A percentile compares a stretch with the other conserved stretches of the same genome.
Evolutionary conservation across 2,113 vertebrate genomes (phyloP).

Genomic region (Cervus canadensis): DNA sequence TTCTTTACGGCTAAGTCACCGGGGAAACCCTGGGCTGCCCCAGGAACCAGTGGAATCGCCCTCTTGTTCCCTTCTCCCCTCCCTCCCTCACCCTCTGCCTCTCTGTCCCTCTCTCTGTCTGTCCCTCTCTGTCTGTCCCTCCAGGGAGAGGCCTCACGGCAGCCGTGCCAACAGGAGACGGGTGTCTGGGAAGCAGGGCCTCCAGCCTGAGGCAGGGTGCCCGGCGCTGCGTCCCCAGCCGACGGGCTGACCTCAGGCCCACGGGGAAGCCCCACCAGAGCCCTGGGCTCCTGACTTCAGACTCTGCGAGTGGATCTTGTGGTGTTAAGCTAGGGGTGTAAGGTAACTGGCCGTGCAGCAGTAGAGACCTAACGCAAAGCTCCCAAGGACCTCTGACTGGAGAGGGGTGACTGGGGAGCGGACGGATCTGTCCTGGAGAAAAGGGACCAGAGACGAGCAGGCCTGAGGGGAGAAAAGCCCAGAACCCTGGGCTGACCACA

Average conservation of each 20-base stretch:
- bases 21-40: neutral
- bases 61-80: too few relatives aligned
- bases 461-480: neutral
- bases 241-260: neutral
- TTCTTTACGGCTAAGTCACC: neutral
- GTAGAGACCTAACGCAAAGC: neutral
- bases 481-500: fast-evolving
- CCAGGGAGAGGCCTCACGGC: neutral
- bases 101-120: neutral
- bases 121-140: neutral
- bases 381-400: fast-evolving
- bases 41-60: too few relatives aligned
- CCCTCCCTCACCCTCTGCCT: neutral
- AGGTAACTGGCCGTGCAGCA: fast-evolving
- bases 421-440: fast-evolving
- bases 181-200: neutral
- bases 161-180: neutral
- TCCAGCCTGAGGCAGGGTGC: neutral
- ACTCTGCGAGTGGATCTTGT: fast-evolving
- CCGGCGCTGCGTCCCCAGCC: fast-evolving
- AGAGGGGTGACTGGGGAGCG: fast-evolving
- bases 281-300: neutral
- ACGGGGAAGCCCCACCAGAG: neutral
- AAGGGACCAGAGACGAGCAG: fast-evolving
- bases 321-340: neutral